Evolutionary conservation across 2,797 vertebrate species (phyloP), one percentile per base, ranked within the genome.

Genomic region (Ficedula albicollis): DNA sequence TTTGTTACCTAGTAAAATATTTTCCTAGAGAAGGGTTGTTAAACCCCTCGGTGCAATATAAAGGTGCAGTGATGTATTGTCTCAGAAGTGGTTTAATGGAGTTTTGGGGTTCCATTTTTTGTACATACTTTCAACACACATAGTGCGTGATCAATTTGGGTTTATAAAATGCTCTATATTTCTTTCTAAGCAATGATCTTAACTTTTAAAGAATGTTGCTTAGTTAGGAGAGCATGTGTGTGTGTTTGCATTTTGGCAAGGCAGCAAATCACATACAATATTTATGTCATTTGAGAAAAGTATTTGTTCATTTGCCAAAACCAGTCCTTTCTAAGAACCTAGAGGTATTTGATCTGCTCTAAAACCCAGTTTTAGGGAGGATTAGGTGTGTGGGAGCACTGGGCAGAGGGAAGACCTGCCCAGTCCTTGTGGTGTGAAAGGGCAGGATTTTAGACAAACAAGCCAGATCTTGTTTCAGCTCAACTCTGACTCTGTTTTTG

Each of bases 1-100:
- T 92, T 91, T 87, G 77, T 93, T 96, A 78, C 52, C 70, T 81
- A 66, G 87, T 96, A 94, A 97, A 96, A 96, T 93, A 80, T 92
- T 96, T 92, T 87, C 95, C 95, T 93, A 86, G 81, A 94, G 92
- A 96, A 92, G 94, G 85, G 84, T 62, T 90, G 82, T 85, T 90
- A 90, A 86, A 91, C 63, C 63, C 84, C 70, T 91, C 16, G 27
- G 77, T 93, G 69, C 83, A 91, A 82, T 93, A 90, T 92, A 96
- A 95, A 93, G 92, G 85, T 87, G 77, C 59, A 48, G 93, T 93
- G 75, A 92, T 90, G 76, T 73, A 93, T 91, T 81, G 78, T 94
- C 91, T 95, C 70, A 77, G 77, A 85, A 96, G 94, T 43, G 86
- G 75, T 96, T 96, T 95, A 96, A 83, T 83, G 92, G 93, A 91